A percentile compares a stretch with the other conserved stretches of the same genome.
Conservation (phyloP, 2,113 vertebrate genomes). For the Apodemus sylvaticus region DNA sequence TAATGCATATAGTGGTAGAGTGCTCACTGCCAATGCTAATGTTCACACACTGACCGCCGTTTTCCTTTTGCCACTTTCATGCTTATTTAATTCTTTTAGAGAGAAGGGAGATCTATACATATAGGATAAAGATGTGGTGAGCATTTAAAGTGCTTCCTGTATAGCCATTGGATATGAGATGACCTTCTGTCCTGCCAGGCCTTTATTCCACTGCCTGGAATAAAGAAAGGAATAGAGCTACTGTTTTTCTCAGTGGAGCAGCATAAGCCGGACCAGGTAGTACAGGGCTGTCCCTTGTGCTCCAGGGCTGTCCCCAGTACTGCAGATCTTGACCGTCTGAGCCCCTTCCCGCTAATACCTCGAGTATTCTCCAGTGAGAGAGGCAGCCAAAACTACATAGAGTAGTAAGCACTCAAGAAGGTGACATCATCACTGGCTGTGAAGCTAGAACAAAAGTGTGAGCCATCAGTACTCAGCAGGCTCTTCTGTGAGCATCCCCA, state of each 20-base stretch:
- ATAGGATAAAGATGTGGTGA: background rate
- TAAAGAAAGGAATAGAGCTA: background rate
- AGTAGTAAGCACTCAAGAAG: background rate
- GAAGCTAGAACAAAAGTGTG: background rate
- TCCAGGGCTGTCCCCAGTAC: background rate
- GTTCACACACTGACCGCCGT: background rate
- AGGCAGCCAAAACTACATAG: background rate
- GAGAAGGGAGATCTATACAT: background rate
- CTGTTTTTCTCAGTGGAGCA: background rate
- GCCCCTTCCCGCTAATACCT: background rate
- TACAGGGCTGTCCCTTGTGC: background rate
- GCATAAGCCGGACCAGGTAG: accelerated
- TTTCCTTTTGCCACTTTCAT: background rate
- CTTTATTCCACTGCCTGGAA: background rate
- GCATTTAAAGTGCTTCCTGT: background rate
- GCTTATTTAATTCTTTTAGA: constrained; percentile 34
- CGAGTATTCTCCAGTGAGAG: background rate
- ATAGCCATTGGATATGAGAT: background rate
- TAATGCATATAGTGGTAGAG: background rate
- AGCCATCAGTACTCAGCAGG: background rate
- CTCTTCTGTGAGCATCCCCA: background rate
- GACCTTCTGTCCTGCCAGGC: background rate
- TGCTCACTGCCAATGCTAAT: background rate
- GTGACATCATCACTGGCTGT: background rate
- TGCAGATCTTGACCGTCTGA: background rate